These are phyloP conservation scores for Caerostris extrusa DNA, from an alignment of 1,140 invertebrate genomes.

Conservation along the genomic window DNA sequence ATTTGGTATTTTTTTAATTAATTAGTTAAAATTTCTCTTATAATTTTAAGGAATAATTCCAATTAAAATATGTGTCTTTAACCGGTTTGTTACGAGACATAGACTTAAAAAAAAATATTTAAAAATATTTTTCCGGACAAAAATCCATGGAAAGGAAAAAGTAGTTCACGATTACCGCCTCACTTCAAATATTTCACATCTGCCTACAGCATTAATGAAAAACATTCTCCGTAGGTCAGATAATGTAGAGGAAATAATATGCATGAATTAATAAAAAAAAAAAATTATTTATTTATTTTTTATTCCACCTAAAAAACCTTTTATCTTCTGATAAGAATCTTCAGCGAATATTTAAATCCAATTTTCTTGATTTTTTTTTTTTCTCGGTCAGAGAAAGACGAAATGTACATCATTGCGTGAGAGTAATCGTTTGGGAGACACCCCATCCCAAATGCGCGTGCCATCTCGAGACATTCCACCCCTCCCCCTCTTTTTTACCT, in stretches of 20 bases:
- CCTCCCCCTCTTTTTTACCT: not conserved
- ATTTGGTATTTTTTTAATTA: no score
- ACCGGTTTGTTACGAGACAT: no score
- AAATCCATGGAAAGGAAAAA: not conserved
- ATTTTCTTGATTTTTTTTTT: not conserved
- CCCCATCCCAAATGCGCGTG: not conserved
- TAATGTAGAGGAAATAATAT: not conserved
- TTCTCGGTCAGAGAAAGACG: not conserved
- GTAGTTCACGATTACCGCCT: not conserved
- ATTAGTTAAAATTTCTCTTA: no score
- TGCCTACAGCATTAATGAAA: not conserved
- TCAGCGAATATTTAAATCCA: not conserved
- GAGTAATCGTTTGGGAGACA: slow-evolving; percentile 11
- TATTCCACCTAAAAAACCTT: not conserved
- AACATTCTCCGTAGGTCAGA: not conserved
- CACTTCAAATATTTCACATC: not conserved
- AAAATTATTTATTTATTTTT: no score
- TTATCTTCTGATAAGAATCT: not conserved
- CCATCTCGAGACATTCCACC: not conserved
- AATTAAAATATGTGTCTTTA: no score
- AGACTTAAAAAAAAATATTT: no score
- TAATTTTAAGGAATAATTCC: no score
- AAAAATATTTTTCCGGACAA: not conserved
- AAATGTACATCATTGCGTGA: slow-evolving; percentile 19
- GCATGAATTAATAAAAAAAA: not conserved